Evolutionary conservation across 2,797 vertebrate genomes (phyloP), one percentile per base, ranked within the genome.

Genomic region (Siniperca obscura): DNA sequence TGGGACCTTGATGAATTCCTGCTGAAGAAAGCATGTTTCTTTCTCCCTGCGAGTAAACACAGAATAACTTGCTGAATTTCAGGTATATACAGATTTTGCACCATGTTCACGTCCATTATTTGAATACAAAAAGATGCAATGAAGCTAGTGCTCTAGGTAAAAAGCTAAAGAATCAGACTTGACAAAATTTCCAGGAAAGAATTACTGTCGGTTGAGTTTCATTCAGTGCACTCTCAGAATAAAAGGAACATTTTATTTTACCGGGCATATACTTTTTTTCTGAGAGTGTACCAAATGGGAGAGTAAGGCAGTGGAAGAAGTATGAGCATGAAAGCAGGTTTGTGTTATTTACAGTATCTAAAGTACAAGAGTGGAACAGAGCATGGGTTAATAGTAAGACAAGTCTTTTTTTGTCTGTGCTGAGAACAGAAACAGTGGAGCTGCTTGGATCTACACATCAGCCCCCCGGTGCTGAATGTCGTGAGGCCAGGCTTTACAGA

Each of bases 261-360:
- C 60, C 7, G 68, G 34, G 52, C 17, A 44, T 2, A n/a, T 64
- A 12, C 36, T 82, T 74, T 82, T 53, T 74, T 52, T 82, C 68
- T 66, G 56, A 76, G 50, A 53, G 80, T 73, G 81, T 44, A 67
- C 78, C 13, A 68, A 80, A 87, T 67, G 68, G 78, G 44, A 87
- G 73, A 81, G 82, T 93, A 92, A 93, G 91, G 92, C 91, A 92
- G 91, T 92, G 91, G 64, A 80, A 56, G 79, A 81, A 81, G 81
- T 69, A 70, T 89, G 89, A 84, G 83, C 30, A 34, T 89, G 84
- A 89, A 82, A 86, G 83, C 82, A 44, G 71, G 73, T 75, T 64
- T 59, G 77, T 78, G 71, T 87, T 73, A 90, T 91, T 90, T 91
- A 93, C 91, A 90, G 83, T 83, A 88, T 92, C 74, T 83, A 76